These are phyloP conservation scores for Acronicta aceris DNA, from an alignment of 2,888 invertebrate species.

Conservation along the genomic window DNA sequence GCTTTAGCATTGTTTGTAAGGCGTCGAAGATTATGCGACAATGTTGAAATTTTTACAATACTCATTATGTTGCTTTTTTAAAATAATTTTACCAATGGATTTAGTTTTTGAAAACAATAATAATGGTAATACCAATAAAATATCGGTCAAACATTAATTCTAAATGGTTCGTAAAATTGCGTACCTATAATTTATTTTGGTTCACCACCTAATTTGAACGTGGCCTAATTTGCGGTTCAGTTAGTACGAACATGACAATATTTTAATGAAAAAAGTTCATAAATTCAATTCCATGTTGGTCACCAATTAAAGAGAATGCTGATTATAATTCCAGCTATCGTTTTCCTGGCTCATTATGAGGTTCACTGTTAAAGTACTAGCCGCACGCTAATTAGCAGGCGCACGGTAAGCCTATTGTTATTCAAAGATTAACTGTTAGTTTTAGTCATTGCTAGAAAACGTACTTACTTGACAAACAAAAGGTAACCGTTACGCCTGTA, in stretches of 20 bases:
- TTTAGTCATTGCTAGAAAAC: too few relatives aligned
- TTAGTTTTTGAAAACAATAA: too few relatives aligned
- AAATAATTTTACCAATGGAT: too few relatives aligned
- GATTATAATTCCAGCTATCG: conserved; percentile 26
- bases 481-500: too few relatives aligned
- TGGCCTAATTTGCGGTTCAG: conserved; percentile 28
- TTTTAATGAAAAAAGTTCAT: conserved; percentile 32
- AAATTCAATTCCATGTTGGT: conserved; percentile 38
- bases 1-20: neutral
- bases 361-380: conserved; percentile 26
- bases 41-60: neutral
- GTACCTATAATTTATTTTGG: conserved; percentile 2
- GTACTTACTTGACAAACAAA: too few relatives aligned
- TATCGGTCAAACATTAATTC: neutral
- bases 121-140: neutral
- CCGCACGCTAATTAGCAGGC: conserved; percentile 32
- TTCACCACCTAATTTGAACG: conserved; percentile 30
- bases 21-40: neutral
- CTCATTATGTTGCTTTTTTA: too few relatives aligned
- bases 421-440: too few relatives aligned
- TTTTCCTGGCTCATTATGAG: conserved; percentile 13
- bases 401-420: conserved; percentile 23
- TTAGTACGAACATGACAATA: conserved; percentile 29
- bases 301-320: conserved; percentile 30
- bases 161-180: conserved; percentile 1